Evolutionary conservation across 2,888 invertebrate genomes (phyloP).

Genomic region (Coenonympha glycerion): DNA sequence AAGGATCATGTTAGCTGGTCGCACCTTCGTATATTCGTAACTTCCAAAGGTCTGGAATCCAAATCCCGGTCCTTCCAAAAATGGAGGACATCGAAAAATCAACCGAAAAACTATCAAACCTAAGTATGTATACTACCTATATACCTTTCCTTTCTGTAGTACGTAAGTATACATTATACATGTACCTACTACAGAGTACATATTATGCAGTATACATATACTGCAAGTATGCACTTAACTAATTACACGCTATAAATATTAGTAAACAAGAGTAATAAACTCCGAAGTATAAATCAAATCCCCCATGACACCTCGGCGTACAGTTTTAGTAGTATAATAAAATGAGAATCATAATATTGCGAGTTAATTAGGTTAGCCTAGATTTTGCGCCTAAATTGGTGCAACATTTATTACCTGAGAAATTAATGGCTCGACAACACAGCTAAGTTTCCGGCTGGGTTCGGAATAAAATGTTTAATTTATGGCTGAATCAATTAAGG

Average conservation of each 20-base stretch:
- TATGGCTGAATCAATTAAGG: background rate
- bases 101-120: no score
- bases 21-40: no score
- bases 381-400: constrained; percentile 7
- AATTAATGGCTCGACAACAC: constrained; percentile 2
- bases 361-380: constrained; percentile 12
- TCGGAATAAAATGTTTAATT: background rate
- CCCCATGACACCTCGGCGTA: constrained; percentile 6
- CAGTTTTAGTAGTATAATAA: constrained; percentile 13
- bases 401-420: constrained; percentile 9
- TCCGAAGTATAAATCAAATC: constrained; percentile 8
- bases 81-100: no score
- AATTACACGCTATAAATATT: constrained; percentile 2
- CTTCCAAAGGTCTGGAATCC: no score
- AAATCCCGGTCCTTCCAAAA: no score
- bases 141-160: no score
- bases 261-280: constrained; percentile 10
- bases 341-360: constrained; percentile 11
- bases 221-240: background rate
- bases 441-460: background rate
- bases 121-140: no score
- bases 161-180: no score
- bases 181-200: no score
- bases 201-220: background rate
- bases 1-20: no score